These are phyloP conservation scores for Amblyjoppa proteus DNA, from an alignment of 2,888 invertebrate genomes.

Conservation along the genomic window DNA sequence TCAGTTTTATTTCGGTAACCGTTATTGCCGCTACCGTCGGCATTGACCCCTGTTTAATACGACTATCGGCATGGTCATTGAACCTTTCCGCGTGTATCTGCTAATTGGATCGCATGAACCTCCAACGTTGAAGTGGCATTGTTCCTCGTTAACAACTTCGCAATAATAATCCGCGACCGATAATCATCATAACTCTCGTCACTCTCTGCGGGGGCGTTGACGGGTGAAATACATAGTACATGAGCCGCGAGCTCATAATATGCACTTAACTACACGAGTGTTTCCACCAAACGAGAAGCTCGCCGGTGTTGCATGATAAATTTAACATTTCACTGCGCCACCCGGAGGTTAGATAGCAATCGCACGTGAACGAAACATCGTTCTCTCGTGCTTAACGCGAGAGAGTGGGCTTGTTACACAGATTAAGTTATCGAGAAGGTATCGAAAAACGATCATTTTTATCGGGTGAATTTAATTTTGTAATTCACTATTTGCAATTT, in stretches of 20 bases:
- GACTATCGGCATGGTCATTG: conserved; percentile 38
- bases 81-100: conserved; percentile 47
- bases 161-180: conserved; percentile 59
- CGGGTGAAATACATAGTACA: conserved; percentile 16
- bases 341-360: conserved; percentile 47
- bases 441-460: conserved; percentile 36
- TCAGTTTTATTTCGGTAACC: not conserved
- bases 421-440: conserved; percentile 46
- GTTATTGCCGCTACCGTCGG: not conserved
- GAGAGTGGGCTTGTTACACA: conserved; percentile 36
- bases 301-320: conserved; percentile 38
- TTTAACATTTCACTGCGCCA: conserved; percentile 57
- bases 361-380: conserved; percentile 56
- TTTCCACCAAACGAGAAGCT: conserved; percentile 54
- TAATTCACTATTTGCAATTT: too few relatives aligned
- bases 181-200: conserved; percentile 53
- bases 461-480: not conserved
- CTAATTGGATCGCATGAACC: conserved; percentile 51
- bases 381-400: conserved; percentile 42
- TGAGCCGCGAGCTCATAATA: conserved; percentile 57
- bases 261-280: conserved; percentile 45
- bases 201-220: not conserved
- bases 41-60: conserved; percentile 32
- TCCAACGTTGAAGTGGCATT: conserved; percentile 34
- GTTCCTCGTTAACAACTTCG: conserved; percentile 63